A percentile compares a stretch with the other conserved stretches of the same genome.
Evolutionary conservation across 2,113 vertebrate genomes (phyloP).

Genomic region (Zosterops japonicus): DNA sequence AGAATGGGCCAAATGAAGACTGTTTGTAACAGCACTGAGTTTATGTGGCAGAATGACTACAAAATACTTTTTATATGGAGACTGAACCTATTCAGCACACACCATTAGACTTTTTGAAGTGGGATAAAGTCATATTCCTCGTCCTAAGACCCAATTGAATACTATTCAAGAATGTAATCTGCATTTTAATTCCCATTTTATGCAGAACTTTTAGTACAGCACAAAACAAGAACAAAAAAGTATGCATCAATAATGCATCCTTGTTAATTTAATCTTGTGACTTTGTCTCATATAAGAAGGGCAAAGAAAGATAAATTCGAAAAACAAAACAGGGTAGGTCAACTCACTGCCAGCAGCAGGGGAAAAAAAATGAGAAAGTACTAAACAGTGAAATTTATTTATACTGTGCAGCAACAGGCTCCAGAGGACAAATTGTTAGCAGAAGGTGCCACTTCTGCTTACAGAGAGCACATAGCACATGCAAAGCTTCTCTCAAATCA

Average conservation of each 20-base stretch:
- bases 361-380: constrained; percentile 14
- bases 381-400: constrained; percentile 50
- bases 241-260: background rate
- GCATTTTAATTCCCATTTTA: background rate
- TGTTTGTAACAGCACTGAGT: background rate
- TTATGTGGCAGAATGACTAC: background rate
- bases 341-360: background rate
- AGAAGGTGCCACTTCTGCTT: constrained; percentile 2
- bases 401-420: background rate
- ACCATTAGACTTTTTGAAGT: background rate
- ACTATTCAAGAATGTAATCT: background rate
- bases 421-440: constrained; percentile 54
- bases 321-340: constrained; percentile 17
- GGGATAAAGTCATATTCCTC: background rate
- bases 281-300: background rate
- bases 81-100: background rate
- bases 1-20: background rate
- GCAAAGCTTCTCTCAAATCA: constrained; percentile 31
- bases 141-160: background rate
- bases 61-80: background rate
- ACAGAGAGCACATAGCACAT: background rate
- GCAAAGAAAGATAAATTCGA: background rate
- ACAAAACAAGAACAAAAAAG: background rate
- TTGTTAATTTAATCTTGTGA: background rate
- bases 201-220: background rate